These are phyloP conservation scores for Brachirus orientalis DNA, from an alignment of 2,113 vertebrate species.

Conservation along the genomic window DNA sequence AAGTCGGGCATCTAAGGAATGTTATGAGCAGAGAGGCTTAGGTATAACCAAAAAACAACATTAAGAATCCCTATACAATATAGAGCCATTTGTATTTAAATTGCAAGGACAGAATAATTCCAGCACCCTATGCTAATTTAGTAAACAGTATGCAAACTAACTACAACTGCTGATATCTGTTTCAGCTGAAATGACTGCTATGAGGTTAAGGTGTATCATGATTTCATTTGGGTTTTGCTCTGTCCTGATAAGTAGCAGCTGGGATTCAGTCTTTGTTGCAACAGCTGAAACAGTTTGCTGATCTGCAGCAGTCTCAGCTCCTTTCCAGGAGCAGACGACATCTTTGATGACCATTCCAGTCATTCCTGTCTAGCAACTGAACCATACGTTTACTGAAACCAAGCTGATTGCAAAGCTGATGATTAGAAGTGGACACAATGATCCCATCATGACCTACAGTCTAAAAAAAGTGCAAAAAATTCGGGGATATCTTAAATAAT, in stretches of 20 bases:
- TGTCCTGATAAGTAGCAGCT: slow-evolving; percentile 15
- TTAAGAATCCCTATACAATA: background rate
- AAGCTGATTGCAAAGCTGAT: background rate
- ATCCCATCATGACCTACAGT: background rate
- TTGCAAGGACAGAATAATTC: background rate
- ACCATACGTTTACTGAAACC: background rate
- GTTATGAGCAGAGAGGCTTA: slow-evolving; percentile 18
- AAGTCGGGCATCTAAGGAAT: slow-evolving; percentile 55
- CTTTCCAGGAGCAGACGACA: slow-evolving; percentile 1
- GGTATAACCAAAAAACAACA: background rate
- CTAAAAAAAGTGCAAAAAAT: background rate
- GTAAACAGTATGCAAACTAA: background rate
- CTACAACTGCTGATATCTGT: background rate
- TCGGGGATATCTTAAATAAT: too few species aligned
- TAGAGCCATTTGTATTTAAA: background rate
- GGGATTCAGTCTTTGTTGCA: slow-evolving; percentile 50
- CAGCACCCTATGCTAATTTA: background rate
- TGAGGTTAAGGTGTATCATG: background rate
- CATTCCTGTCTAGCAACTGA: background rate
- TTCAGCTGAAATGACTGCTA: background rate
- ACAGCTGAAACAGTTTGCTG: slow-evolving; percentile 48
- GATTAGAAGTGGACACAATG: too few species aligned
- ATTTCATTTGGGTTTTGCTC: background rate
- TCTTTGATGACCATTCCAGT: background rate
- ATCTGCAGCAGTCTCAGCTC: slow-evolving; percentile 43